Percentiles rank a stretch among this genome's conserved stretches.
Conservation (phyloP, 1,140 invertebrate genomes). For the Atta cephalotes region DNA sequence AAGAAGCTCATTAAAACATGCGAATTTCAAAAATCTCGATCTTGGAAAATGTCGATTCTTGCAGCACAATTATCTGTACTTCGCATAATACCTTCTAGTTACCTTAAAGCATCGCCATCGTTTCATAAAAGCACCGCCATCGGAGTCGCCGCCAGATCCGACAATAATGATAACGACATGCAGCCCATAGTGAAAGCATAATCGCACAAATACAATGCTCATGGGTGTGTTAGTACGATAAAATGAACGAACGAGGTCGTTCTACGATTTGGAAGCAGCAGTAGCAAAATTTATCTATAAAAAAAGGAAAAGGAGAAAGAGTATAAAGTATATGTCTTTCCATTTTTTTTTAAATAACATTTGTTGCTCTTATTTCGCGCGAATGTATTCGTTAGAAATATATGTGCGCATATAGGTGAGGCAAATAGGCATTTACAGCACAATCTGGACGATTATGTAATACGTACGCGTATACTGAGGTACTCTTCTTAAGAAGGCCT, state of each 20-base stretch:
- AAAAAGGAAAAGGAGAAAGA: not conserved
- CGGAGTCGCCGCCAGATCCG: conserved; percentile 50
- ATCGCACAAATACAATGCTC: conserved; percentile 68
- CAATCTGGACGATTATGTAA: conserved; percentile 52
- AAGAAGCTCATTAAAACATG: conserved; percentile 1
- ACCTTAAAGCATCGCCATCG: conserved; percentile 22
- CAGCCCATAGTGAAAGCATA: conserved; percentile 48
- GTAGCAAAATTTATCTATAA: not conserved
- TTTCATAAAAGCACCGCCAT: conserved; percentile 58
- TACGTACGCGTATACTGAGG: conserved; percentile 28
- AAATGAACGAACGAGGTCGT: not conserved
- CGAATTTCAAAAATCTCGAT: not conserved
- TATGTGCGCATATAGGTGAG: conserved; percentile 25
- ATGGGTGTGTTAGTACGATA: not conserved
- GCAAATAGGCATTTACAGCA: conserved; percentile 62
- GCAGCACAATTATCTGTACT: conserved; percentile 5
- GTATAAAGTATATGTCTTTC: not conserved
- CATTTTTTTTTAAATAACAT: conserved; percentile 11
- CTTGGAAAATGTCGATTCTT: conserved; percentile 2
- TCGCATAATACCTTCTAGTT: conserved; percentile 38
- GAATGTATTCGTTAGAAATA: not conserved
- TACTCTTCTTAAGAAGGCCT: conserved; percentile 38
- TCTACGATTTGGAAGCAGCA: conserved; percentile 17
- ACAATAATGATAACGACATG: conserved; percentile 55
- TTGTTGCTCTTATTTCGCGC: not conserved